Evolutionary conservation across 1,140 invertebrate species (phyloP).

Genomic region (Ganaspis sp.): DNA sequence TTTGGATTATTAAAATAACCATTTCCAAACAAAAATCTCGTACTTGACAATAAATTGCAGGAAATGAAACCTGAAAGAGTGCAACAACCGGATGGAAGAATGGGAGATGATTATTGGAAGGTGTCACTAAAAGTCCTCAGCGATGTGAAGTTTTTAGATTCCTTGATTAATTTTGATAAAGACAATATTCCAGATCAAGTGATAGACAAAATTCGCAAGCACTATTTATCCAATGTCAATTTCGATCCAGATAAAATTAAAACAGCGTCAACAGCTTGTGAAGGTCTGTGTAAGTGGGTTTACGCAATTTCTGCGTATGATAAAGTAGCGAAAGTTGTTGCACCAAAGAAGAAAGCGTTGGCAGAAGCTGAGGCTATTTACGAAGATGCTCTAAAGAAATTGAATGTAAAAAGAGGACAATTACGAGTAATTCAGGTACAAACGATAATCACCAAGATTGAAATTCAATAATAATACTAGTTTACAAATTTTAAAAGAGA

Average conservation of each 20-base stretch:
- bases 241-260: slow-evolving; percentile 96
- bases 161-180: slow-evolving; percentile 92
- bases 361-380: slow-evolving; percentile 86
- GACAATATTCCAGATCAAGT: slow-evolving; percentile 90
- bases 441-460: neutral
- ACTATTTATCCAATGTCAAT: slow-evolving; percentile 87
- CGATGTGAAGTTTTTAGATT: slow-evolving; percentile 93
- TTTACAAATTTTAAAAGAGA: too few relatives aligned
- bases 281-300: slow-evolving; percentile 93
- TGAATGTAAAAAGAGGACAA: slow-evolving; percentile 86
- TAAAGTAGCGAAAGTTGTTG: slow-evolving; percentile 91
- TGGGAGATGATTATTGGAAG: slow-evolving; percentile 94
- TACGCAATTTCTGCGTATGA: slow-evolving; percentile 95
- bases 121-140: slow-evolving; percentile 92
- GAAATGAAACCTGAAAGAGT: slow-evolving; percentile 90
- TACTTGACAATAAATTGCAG: too few relatives aligned
- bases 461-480: too few relatives aligned
- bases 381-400: slow-evolving; percentile 81
- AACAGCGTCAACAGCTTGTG: slow-evolving; percentile 84
- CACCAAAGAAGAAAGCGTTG: slow-evolving; percentile 88
- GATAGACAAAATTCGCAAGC: slow-evolving; percentile 90
- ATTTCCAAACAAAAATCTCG: too few relatives aligned
- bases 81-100: slow-evolving; percentile 83
- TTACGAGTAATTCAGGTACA: slow-evolving; percentile 79
- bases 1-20: too few relatives aligned